phyloP scores from a whole-genome alignment of 2,888 invertebrate genomes.

The Apodemia duryi region DNA sequence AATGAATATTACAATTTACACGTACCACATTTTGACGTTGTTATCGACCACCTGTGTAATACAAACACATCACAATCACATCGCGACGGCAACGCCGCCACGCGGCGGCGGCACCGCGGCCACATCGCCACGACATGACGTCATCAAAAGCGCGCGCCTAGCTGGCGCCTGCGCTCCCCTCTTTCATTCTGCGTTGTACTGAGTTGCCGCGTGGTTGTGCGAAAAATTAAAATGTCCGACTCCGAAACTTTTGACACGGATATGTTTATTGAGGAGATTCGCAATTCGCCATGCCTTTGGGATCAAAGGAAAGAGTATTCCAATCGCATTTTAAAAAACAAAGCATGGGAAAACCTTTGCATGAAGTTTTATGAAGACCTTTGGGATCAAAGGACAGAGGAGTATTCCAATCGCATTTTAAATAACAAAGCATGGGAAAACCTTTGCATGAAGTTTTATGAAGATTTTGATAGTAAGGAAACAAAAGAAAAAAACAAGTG shows the following conservation, averaged over 20 bases:
- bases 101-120: conserved; percentile 29
- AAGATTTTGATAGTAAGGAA: conserved; percentile 6
- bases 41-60: conserved; percentile 17
- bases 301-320: conserved; percentile 7
- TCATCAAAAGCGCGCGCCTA: conserved; percentile 30
- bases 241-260: conserved; percentile 5
- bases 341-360: conserved; percentile 9
- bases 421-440: conserved; percentile 12
- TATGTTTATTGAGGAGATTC: conserved; percentile 5
- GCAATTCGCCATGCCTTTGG: conserved; percentile 1
- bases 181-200: conserved; percentile 1
- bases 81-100: conserved; percentile 28
- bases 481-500: conserved; percentile 1
- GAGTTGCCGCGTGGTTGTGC: neutral
- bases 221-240: conserved; percentile 11
- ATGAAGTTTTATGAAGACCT: conserved; percentile 4
- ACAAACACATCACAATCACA: conserved; percentile 22
- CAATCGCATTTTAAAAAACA: conserved; percentile 8
- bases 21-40: conserved; percentile 19
- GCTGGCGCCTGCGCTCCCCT: conserved; percentile 9
- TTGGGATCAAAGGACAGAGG: conserved; percentile 5
- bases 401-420: conserved; percentile 8
- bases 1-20: conserved; percentile 20
- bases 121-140: conserved; percentile 31
- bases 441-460: conserved; percentile 11